phyloP scores from a whole-genome alignment of 1,140 invertebrate species.

The Hestina assimilis region DNA sequence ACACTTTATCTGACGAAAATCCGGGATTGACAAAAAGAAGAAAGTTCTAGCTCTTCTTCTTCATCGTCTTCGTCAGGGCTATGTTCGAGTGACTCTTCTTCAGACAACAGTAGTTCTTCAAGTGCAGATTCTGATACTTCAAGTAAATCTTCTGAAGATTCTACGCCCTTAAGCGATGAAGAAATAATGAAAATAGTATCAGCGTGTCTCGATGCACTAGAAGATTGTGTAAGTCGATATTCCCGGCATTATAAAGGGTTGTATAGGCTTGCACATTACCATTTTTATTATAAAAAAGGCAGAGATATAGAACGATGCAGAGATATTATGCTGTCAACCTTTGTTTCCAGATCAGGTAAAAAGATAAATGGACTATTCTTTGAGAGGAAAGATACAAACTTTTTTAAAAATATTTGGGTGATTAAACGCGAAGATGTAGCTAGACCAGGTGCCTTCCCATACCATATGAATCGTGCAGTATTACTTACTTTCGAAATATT shows the following conservation, averaged over 20 bases:
- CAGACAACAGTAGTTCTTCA: constrained; percentile 63
- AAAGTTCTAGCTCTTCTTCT: constrained; percentile 55
- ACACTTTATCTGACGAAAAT: constrained; percentile 25
- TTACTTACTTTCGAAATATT: constrained; percentile 89
- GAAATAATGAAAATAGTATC: constrained; percentile 73
- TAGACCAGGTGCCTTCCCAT: constrained; percentile 92
- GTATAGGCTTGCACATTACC: constrained; percentile 92
- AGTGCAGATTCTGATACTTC: constrained; percentile 60
- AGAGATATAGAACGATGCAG: constrained; percentile 84
- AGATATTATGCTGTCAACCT: constrained; percentile 85
- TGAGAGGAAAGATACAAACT: constrained; percentile 90
- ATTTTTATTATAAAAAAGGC: constrained; percentile 84
- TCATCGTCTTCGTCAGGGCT: constrained; percentile 67
- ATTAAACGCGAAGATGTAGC: constrained; percentile 94
- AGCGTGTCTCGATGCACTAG: constrained; percentile 86
- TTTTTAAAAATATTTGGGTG: constrained; percentile 96
- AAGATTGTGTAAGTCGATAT: constrained; percentile 91
- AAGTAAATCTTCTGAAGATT: constrained; percentile 54
- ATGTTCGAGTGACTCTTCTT: constrained; percentile 67
- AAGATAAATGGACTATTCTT: constrained; percentile 89
- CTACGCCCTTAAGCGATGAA: constrained; percentile 56
- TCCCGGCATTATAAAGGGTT: constrained; percentile 95
- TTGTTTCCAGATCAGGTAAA: constrained; percentile 81
- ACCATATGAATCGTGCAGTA: constrained; percentile 93
- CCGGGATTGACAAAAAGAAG: too few relatives aligned